Base-by-base conservation (phyloP, 2,113 vertebrate species). In the Pungitius pungitius region DNA sequence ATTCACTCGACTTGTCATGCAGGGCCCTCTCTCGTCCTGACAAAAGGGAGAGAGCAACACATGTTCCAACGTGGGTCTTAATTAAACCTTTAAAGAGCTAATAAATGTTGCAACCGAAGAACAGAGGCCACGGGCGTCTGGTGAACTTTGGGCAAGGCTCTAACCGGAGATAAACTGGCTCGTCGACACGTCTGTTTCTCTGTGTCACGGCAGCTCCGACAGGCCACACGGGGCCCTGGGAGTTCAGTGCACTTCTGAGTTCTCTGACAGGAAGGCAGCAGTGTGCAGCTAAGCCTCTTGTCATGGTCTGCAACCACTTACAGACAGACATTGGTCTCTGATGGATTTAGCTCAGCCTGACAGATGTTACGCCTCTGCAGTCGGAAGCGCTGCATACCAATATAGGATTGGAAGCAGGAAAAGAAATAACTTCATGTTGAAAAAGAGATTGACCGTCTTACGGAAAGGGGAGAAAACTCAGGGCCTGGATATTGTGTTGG, bases 291-390 rank as follows among this genome's bases (percentile, higher is more conserved):
- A 80, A 82, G 71, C 83, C 68, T 78, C 77, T 67, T 81, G 85
- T 90, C 84, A 89, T 65, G 81, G 87, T 85, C 78, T 54, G 70
- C 75, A 82, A 88, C 61, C 73, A 74, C 72, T 87, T 62, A 72
- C 73, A 84, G 80, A 80, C 82, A 85, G 67, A 81, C 65, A 52
- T 12, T 9, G 24, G 69, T 69, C 77, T 82, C 74, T 74, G 66
- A 84, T 71, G 80, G 76, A 69, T 78, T 84, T 77, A 52, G 39
- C 75, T 78, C 75, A 56, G 54, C 3, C 57, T 69, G 71, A 72
- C 83, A 78, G 65, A 80, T 65, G 79, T 77, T 64, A 39, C 18
- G 54, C 64, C 20, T 45, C 70, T 61, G 57, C 62, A 63, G 68
- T 40, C 73, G 43, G 55, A 59, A 67, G 68, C 33, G 58, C 52